Percentiles rank a stretch among this genome's conserved stretches.
These are phyloP conservation scores for Euspilapteryx auroguttella DNA, from an alignment of 2,888 invertebrate species.

Conservation along the genomic window DNA sequence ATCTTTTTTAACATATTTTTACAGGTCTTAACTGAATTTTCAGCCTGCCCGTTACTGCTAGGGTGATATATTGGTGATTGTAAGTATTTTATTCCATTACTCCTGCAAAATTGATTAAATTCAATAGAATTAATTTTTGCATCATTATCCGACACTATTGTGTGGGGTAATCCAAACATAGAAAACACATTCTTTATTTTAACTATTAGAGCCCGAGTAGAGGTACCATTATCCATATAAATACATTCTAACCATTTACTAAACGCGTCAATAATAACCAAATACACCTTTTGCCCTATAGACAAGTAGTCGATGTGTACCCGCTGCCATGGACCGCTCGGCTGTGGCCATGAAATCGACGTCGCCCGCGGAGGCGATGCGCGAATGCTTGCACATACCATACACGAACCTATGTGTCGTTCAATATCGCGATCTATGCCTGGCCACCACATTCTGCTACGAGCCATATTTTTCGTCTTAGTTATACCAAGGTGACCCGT, in stretches of 20 bases:
- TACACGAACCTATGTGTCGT: constrained; percentile 2
- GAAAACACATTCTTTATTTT: constrained; percentile 5
- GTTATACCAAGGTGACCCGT: constrained; percentile 8
- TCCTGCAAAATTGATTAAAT: constrained; percentile 1
- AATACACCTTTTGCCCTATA: too few species aligned
- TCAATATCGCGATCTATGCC: constrained; percentile 8
- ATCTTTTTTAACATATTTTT: constrained; percentile 7
- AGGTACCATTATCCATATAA: neutral
- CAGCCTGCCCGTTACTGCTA: constrained; percentile 5
- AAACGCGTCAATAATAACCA: neutral
- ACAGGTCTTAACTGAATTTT: constrained; percentile 4
- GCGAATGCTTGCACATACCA: neutral
- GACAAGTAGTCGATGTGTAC: too few species aligned
- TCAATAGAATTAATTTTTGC: constrained; percentile 1
- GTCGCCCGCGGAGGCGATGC: neutral
- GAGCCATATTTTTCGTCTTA: constrained; percentile 4
- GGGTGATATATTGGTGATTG: constrained; percentile 5
- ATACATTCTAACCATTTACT: constrained; percentile 7
- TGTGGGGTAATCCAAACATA: constrained; percentile 3
- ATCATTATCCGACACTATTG: constrained; percentile 3
- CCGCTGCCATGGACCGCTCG: neutral
- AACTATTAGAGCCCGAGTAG: neutral
- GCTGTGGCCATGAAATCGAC: neutral
- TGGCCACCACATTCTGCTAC: constrained; percentile 9
- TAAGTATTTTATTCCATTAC: constrained; percentile 3